Evolutionary conservation across 2,888 invertebrate genomes (phyloP), one percentile per base, ranked within the genome.

Genomic region (Tetragnatha montana): DNA sequence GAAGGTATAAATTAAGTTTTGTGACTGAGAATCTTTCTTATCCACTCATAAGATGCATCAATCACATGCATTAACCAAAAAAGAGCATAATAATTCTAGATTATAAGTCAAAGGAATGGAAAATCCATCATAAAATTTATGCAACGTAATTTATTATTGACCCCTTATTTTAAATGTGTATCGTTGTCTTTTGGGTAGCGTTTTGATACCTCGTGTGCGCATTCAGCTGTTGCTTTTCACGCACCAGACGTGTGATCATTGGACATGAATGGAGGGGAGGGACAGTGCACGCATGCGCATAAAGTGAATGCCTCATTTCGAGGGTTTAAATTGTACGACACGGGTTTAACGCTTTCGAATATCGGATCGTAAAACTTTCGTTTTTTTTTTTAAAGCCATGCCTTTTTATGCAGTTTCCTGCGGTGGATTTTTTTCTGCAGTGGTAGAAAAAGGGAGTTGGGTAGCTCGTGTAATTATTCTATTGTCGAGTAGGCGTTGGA

Each of bases 231-330:
- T 84, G 68, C 68, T 68, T 75, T 84, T 88, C 82, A 88, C 88
- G 88, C 82, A 51, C 87, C 47, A 50, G 78, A 88, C 73, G 82
- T 78, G 83, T 83, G 82, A 88, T 88, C 88, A 88, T 88, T 88
- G 88, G 88, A 88, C 83, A 73, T 68, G 47, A 83, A 85, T 50
- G 78, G 75, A 74, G 50, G 80, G 74, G 81, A 51, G 76, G 76
- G 74, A 76, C 75, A 35, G 68, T 10, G 70, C 81, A 82, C 81
- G 81, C 76, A 74, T 82, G 76, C 82, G 87, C 81, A 80, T 80
- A 80, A 74, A 80, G 74, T 74, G 87, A 87, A 82, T 87, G 71
- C 51, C 35, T 87, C 71, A 76, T 82, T 75, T 70, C 51, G 51
- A 49, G 51, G 21, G 22, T 71, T 60, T 60, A 60, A 60, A 60